A percentile compares a stretch with the other conserved stretches of the same genome.
These are phyloP conservation scores for Turnix velox DNA, from an alignment of 2,113 vertebrate species.

Conservation along the genomic window DNA sequence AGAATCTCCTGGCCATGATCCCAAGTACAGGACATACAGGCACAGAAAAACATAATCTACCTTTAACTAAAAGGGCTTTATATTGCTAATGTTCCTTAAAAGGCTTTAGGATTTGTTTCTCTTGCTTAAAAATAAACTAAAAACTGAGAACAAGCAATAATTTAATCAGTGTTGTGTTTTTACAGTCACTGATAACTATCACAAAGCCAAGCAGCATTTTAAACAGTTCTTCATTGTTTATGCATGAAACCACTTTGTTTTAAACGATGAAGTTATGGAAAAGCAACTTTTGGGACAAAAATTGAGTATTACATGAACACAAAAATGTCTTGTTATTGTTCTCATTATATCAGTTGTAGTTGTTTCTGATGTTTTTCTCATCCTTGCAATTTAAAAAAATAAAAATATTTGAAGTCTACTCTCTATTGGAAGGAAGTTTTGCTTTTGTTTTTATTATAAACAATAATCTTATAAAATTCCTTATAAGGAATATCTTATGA, in stretches of 20 bases:
- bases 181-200: neutral
- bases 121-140: neutral
- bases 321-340: neutral
- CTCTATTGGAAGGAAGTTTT: neutral
- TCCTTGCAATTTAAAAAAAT: neutral
- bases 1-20: neutral
- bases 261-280: neutral
- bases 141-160: neutral
- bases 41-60: neutral
- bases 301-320: neutral
- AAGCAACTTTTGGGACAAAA: neutral
- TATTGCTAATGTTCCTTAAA: neutral
- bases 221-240: neutral
- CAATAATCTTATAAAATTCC: no score
- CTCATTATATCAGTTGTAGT: neutral
- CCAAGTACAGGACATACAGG: fast-evolving
- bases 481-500: no score
- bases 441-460: neutral
- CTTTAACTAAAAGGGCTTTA: neutral
- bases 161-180: neutral
- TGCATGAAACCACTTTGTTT: neutral
- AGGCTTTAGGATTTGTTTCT: neutral
- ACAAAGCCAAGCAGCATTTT: neutral
- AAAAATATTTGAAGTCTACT: neutral
- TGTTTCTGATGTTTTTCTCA: neutral